Conservation (phyloP, 2,888 invertebrate genomes). For the Cheilosia scutellata region DNA sequence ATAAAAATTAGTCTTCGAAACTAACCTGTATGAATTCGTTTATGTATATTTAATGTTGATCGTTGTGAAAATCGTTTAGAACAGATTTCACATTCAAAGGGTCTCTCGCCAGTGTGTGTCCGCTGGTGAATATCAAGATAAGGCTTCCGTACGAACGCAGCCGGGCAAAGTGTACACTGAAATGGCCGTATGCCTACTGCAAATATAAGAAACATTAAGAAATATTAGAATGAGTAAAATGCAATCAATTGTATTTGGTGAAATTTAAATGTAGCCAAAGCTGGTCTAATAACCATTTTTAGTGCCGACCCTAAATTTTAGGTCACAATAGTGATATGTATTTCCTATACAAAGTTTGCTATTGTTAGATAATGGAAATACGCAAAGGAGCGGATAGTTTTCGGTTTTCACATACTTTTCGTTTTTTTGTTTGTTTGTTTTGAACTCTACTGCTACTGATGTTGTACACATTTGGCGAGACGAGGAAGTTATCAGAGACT, state of each 20-base stretch:
- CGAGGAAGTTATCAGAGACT: too few relatives aligned
- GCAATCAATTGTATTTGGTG: not conserved
- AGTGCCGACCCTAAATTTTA: too few relatives aligned
- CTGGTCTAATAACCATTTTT: too few relatives aligned
- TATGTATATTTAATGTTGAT: slow-evolving; percentile 92
- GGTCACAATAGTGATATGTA: too few relatives aligned
- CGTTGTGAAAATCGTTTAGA: slow-evolving; percentile 92
- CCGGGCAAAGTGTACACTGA: slow-evolving; percentile 86
- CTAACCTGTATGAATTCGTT: slow-evolving; percentile 89
- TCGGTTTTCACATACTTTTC: not conserved
- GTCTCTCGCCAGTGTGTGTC: slow-evolving; percentile 80
- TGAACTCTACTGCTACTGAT: too few relatives aligned
- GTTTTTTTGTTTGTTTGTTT: not conserved
- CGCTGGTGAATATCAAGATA: slow-evolving; percentile 88
- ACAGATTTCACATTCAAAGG: slow-evolving; percentile 79
- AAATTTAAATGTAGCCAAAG: not conserved
- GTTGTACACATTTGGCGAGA: too few relatives aligned
- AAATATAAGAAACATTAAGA: slow-evolving; percentile 36
- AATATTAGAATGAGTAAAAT: slow-evolving; percentile 1
- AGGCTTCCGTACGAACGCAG: slow-evolving; percentile 87
- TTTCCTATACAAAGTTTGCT: too few relatives aligned
- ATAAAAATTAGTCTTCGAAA: too few relatives aligned
- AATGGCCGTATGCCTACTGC: slow-evolving; percentile 83
- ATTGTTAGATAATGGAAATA: not conserved
- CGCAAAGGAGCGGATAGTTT: not conserved